Conservation (phyloP, 2,888 invertebrate genomes). For the Melinaea marsaeus region DNA sequence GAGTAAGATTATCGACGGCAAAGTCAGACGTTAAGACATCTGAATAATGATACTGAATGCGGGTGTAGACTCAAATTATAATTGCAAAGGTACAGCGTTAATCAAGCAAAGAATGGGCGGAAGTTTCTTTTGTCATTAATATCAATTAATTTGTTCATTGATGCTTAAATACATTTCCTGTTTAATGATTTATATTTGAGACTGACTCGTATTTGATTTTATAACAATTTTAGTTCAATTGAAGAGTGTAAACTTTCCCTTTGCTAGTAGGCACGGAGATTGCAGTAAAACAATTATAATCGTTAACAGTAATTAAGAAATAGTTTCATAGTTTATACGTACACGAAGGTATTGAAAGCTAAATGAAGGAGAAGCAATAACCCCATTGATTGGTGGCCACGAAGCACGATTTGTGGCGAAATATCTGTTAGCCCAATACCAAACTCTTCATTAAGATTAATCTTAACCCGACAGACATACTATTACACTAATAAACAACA, state of each 20-base stretch:
- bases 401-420: slow-evolving; percentile 31
- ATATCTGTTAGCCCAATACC: slow-evolving; percentile 26
- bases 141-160: slow-evolving; percentile 32
- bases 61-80: slow-evolving; percentile 32
- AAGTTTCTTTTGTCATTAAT: slow-evolving; percentile 32
- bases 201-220: slow-evolving; percentile 9
- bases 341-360: slow-evolving; percentile 16
- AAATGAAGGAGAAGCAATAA: slow-evolving; percentile 22
- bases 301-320: slow-evolving; percentile 2
- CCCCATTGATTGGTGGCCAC: slow-evolving; percentile 22
- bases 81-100: slow-evolving; percentile 32
- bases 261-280: neutral
- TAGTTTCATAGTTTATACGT: slow-evolving; percentile 7
- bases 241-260: neutral
- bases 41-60: slow-evolving; percentile 61
- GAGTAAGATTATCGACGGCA: slow-evolving; percentile 64
- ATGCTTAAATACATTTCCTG: slow-evolving; percentile 30
- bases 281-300: slow-evolving; percentile 4
- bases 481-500: slow-evolving; percentile 24
- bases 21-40: slow-evolving; percentile 58
- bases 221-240: neutral
- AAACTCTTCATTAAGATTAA: slow-evolving; percentile 29
- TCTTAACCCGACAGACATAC: slow-evolving; percentile 29
- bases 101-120: slow-evolving; percentile 34
- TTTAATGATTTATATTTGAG: slow-evolving; percentile 9